phyloP scores from a whole-genome alignment of 37 sponge, comb jelly and placozoan species.

The Oopsacas minuta region DNA sequence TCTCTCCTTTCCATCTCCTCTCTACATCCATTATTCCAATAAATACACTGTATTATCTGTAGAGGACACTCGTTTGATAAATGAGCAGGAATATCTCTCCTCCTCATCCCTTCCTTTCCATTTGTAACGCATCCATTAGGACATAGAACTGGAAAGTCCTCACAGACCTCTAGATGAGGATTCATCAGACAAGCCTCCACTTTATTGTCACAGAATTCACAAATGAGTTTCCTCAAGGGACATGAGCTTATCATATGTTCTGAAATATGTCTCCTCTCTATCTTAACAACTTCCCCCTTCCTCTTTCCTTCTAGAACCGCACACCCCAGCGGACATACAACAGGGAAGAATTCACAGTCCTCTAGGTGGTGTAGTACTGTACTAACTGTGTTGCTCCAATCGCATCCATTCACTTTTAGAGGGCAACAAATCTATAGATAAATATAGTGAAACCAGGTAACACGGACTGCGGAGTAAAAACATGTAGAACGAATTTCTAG shows the following conservation, averaged over 20 bases:
- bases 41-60: not conserved
- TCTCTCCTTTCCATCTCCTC: conserved; percentile 10
- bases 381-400: not conserved
- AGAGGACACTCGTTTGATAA: not conserved
- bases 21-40: not conserved
- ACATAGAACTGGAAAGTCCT: not conserved
- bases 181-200: not conserved
- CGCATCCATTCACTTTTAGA: not conserved
- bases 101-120: not conserved
- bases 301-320: not conserved
- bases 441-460: not conserved
- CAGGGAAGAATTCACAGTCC: not conserved
- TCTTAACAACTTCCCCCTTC: not conserved
- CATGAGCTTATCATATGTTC: not conserved
- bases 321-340: not conserved
- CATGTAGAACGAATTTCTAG: no score
- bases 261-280: not conserved
- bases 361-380: not conserved
- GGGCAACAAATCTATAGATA: not conserved
- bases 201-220: not conserved
- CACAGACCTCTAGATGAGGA: not conserved
- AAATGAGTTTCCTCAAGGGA: not conserved
- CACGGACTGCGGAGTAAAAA: no score
- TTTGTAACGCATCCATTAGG: not conserved
- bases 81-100: not conserved